Conservation (phyloP, 2,113 vertebrate species). For the Blennius ocellaris region DNA sequence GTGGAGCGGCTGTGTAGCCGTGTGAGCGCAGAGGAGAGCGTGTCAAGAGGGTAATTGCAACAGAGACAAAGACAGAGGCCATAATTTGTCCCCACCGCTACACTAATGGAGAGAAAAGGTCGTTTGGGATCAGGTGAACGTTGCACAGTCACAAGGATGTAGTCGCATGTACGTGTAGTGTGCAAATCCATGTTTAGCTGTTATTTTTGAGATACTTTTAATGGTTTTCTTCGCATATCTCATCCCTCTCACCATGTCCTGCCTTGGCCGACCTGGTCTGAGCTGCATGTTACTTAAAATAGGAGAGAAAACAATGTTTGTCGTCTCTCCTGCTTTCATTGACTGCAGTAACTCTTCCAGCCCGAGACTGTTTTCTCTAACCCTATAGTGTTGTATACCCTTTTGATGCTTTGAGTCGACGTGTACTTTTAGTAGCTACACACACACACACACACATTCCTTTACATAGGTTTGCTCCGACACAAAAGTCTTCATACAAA, state of each 20-base stretch:
- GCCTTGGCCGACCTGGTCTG: neutral
- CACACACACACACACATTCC: too few relatives aligned
- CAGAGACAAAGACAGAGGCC: slow-evolving; percentile 77
- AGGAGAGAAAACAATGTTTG: slow-evolving; percentile 1
- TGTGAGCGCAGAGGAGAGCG: slow-evolving; percentile 56
- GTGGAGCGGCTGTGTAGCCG: slow-evolving; percentile 32
- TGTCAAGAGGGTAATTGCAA: slow-evolving; percentile 84
- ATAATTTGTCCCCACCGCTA: slow-evolving; percentile 80
- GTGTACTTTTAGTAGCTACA: too few relatives aligned
- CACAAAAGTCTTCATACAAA: too few relatives aligned
- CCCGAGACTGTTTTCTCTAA: too few relatives aligned
- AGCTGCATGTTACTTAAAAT: neutral
- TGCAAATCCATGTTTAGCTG: neutral
- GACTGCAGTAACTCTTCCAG: neutral
- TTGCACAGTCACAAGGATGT: slow-evolving; percentile 55
- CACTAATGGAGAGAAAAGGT: slow-evolving; percentile 78
- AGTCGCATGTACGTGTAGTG: neutral
- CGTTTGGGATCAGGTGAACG: slow-evolving; percentile 65
- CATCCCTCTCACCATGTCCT: too few relatives aligned
- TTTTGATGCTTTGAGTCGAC: too few relatives aligned
- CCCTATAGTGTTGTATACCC: too few relatives aligned
- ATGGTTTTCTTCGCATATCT: too few relatives aligned
- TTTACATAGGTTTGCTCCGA: too few relatives aligned
- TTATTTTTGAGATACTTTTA: neutral
- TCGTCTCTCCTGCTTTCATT: neutral